These are phyloP conservation scores for Tor tambroides DNA, from an alignment of 2,113 vertebrate genomes.

Conservation along the genomic window DNA sequence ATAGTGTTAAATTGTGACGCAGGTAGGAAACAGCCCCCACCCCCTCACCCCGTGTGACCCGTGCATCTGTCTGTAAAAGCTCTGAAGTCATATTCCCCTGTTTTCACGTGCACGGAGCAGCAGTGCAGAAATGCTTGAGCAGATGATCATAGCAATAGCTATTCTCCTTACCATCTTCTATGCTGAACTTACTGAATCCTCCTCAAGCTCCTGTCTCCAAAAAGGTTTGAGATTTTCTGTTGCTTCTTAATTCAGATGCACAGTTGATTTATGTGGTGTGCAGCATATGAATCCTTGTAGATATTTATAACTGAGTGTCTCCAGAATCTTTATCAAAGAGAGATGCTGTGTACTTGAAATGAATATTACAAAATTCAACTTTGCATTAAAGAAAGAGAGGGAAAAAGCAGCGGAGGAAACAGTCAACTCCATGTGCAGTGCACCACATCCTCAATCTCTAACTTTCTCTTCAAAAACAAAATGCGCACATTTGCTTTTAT, in stretches of 20 bases:
- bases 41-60: not conserved
- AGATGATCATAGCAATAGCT: constrained; percentile 29
- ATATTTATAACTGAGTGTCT: not conserved
- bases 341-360: not conserved
- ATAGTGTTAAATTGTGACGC: not conserved
- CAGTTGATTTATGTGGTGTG: not conserved
- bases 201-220: not conserved
- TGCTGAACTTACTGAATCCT: constrained; percentile 10
- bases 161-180: constrained; percentile 9
- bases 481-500: constrained; percentile 27
- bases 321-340: not conserved
- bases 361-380: not conserved
- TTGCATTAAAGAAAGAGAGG: not conserved
- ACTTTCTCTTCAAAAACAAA: not conserved
- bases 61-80: not conserved
- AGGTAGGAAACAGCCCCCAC: not conserved
- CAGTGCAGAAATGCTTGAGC: constrained; percentile 44
- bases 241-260: constrained; percentile 25
- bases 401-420: not conserved
- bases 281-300: not conserved
- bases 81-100: not conserved
- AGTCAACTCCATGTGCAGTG: not conserved
- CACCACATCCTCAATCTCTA: constrained; percentile 50
- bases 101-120: constrained; percentile 31
- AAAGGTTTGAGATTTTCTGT: constrained; percentile 52